Evolutionary conservation across 2,888 invertebrate species (phyloP), one percentile per base, ranked within the genome.

Genomic region (Xanthorhoe spadicearia): DNA sequence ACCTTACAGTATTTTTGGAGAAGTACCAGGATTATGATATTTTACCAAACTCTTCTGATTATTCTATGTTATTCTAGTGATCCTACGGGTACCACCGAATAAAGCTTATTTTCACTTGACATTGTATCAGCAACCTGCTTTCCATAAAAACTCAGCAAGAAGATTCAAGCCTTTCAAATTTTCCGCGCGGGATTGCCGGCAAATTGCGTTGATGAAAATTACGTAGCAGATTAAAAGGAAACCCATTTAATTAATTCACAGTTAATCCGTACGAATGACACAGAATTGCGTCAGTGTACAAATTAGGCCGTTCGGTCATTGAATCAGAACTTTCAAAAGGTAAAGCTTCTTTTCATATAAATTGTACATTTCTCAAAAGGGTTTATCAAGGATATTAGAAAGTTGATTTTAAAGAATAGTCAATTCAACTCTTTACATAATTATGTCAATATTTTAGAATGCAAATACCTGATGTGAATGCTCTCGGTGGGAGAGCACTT

Each of bases 171-270:
- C 85, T 87, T 85, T 74, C 69, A 69, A 59, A 67, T 71, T 74
- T 74, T 80, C 79, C 75, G 73, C 75, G 78, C 77, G 77, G 82
- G 82, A 71, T 82, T 82, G 82, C 83, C 82, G 83, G 84, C 82
- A 85, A 90, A 92, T 92, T 89, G 82, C 78, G 80, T 84, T 82
- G 79, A 83, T 85, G 84, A 79, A 87, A 86, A 90, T 90, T 85
- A 88, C 83, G 81, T 80, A 74, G 74, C 70, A 82, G 83, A 84
- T 86, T 87, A 84, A 81, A 84, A 85, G 78, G 83, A 81, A 80
- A 66, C 67, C 72, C 74, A 76, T 77, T 82, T 77, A 85, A 85
- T 84, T 83, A 83, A 82, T 83, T 81, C 78, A 70, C 72, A 74
- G 74, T 77, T 77, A 81, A 82, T 80, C 77, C 76, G 69, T 69